Conservation (phyloP, 2,888 invertebrate species). For the Tenthredo scrophulariae region DNA sequence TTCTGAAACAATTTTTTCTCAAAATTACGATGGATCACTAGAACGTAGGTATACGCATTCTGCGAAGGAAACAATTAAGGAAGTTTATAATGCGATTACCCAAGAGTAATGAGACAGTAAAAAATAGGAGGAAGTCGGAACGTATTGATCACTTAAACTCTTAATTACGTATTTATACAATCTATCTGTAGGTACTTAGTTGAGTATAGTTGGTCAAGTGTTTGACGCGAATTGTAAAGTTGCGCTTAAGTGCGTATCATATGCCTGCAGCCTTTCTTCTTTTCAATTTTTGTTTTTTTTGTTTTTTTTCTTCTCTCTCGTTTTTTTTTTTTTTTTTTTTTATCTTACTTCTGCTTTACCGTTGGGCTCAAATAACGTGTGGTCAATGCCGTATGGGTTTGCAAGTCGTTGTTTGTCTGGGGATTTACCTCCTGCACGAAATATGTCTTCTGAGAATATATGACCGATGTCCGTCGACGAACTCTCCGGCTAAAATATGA, state of each 20-base stretch:
- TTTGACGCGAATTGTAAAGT: background rate
- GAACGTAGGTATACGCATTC: background rate
- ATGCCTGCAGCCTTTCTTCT: background rate
- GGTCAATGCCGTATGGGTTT: constrained; percentile 11
- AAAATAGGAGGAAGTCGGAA: background rate
- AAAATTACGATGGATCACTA: background rate
- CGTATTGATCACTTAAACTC: background rate
- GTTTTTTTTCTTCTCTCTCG: background rate
- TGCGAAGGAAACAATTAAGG: background rate
- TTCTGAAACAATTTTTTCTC: background rate
- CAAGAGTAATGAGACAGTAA: background rate
- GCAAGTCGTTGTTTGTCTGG: constrained; percentile 20
- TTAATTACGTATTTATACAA: background rate
- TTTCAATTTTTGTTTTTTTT: background rate
- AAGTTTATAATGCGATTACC: background rate
- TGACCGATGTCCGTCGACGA: constrained; percentile 25
- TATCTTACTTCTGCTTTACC: background rate
- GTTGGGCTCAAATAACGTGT: constrained; percentile 1
- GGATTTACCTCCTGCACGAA: constrained; percentile 34
- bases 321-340: background rate
- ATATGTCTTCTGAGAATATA: constrained; percentile 26
- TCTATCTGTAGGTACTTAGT: background rate
- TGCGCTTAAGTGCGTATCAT: background rate
- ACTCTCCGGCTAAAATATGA: constrained; percentile 26
- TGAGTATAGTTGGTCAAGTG: background rate